Percentiles rank a stretch among this genome's conserved stretches.
Evolutionary conservation across 1,140 invertebrate genomes (phyloP).

Genomic region (Metaphire vulgaris): DNA sequence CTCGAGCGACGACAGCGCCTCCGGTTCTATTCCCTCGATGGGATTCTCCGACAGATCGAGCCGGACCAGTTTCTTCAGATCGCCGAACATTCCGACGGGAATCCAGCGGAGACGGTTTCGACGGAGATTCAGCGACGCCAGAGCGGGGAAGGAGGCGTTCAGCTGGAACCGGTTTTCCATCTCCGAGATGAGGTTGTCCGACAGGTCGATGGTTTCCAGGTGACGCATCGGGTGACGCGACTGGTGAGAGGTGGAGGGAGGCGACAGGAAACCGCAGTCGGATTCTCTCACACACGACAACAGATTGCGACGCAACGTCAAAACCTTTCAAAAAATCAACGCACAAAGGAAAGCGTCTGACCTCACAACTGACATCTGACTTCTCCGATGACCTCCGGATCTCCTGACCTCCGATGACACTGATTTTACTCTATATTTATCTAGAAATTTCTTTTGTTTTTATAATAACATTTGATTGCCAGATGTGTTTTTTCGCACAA

Average conservation of each 20-base stretch:
- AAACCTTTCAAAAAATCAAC: not conserved
- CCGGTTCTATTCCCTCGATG: not conserved
- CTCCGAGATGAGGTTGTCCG: not conserved
- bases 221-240: not conserved
- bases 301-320: not conserved
- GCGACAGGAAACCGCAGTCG: not conserved
- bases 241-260: too few relatives aligned
- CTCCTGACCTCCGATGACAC: too few relatives aligned
- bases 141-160: not conserved
- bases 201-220: not conserved
- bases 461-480: too few relatives aligned
- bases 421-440: too few relatives aligned
- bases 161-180: not conserved
- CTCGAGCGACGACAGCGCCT: not conserved
- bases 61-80: not conserved
- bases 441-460: too few relatives aligned
- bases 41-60: not conserved
- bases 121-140: not conserved
- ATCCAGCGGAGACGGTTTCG: not conserved
- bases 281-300: not conserved
- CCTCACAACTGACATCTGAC: too few relatives aligned
- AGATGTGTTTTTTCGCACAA: too few relatives aligned
- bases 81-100: not conserved
- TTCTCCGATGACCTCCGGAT: too few relatives aligned
- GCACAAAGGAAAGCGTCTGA: too few relatives aligned